Conservation (phyloP, 2,888 invertebrate genomes). For the Tupiocoris notatus region DNA sequence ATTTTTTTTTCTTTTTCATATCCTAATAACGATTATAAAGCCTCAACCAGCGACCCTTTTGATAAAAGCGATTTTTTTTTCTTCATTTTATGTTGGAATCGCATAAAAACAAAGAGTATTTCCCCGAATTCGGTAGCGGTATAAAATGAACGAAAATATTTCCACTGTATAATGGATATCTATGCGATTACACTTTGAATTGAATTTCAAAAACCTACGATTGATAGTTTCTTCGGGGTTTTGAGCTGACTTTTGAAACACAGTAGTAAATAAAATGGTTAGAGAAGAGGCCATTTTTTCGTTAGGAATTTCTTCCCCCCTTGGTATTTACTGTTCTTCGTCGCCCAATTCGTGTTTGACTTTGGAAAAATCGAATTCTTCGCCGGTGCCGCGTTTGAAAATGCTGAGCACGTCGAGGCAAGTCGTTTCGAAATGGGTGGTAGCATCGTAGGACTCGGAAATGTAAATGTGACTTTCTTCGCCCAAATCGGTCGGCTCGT, state of each 20-base stretch:
- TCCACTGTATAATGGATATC: too few relatives aligned
- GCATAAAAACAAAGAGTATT: too few relatives aligned
- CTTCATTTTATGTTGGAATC: too few relatives aligned
- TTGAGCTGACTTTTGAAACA: slow-evolving; percentile 28
- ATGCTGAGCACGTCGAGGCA: slow-evolving; percentile 96
- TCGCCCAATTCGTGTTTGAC: slow-evolving; percentile 78
- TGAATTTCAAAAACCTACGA: too few relatives aligned
- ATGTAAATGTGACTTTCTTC: slow-evolving; percentile 89
- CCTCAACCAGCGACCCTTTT: slow-evolving; percentile 32
- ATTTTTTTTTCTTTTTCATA: background rate
- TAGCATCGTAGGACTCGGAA: slow-evolving; percentile 96
- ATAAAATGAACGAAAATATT: too few relatives aligned
- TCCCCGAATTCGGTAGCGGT: too few relatives aligned
- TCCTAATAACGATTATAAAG: slow-evolving; percentile 9
- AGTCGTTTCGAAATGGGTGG: slow-evolving; percentile 98
- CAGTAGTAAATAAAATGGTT: background rate
- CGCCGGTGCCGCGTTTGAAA: slow-evolving; percentile 92
- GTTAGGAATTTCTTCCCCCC: background rate
- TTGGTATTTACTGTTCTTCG: slow-evolving; percentile 77
- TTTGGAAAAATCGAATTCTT: slow-evolving; percentile 95
- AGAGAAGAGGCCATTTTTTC: background rate
- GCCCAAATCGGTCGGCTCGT: slow-evolving; percentile 88
- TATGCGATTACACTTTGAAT: too few relatives aligned
- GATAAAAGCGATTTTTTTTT: slow-evolving; percentile 28
- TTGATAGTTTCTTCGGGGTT: too few relatives aligned